Conservation (phyloP, 1,140 invertebrate species). For the Drosophila novamexicana region DNA sequence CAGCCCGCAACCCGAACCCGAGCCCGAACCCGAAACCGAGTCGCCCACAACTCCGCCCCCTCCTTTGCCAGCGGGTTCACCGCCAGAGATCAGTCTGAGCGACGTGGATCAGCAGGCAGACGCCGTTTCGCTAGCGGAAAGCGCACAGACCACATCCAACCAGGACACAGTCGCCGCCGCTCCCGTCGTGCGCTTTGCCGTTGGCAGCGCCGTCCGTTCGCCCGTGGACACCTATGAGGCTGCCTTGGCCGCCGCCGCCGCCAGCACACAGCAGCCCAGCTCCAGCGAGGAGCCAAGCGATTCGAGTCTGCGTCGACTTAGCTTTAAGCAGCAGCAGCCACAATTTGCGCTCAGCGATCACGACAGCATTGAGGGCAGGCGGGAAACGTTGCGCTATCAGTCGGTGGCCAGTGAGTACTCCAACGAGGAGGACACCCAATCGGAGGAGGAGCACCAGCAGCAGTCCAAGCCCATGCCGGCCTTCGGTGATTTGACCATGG, state of each 20-base stretch:
- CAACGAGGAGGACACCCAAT: slow-evolving; percentile 24
- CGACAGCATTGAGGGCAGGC: slow-evolving; percentile 67
- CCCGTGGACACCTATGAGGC: slow-evolving; percentile 63
- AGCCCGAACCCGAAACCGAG: slow-evolving; percentile 1
- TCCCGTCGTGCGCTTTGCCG: slow-evolving; percentile 69
- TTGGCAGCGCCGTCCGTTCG: slow-evolving; percentile 72
- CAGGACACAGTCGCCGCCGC: slow-evolving; percentile 9
- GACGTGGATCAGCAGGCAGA: slow-evolving; percentile 57
- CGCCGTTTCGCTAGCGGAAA: slow-evolving; percentile 70
- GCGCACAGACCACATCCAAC: slow-evolving; percentile 44
- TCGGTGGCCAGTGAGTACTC: slow-evolving; percentile 70
- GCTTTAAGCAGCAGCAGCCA: slow-evolving; percentile 56
- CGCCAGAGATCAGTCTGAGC: slow-evolving; percentile 18
- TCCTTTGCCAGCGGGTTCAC: slow-evolving; percentile 8
- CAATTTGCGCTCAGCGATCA: slow-evolving; percentile 63
- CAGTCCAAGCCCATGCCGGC: slow-evolving; percentile 84
- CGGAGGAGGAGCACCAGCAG: slow-evolving; percentile 27
- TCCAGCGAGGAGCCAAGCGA: slow-evolving; percentile 68
- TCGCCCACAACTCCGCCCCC: slow-evolving; percentile 24
- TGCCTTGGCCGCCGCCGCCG: slow-evolving; percentile 58
- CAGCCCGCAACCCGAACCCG: slow-evolving; percentile 13
- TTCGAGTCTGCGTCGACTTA: slow-evolving; percentile 64
- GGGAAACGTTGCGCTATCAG: slow-evolving; percentile 62
- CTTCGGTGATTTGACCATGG: slow-evolving; percentile 85
- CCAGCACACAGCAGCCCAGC: slow-evolving; percentile 60